Conservation (phyloP, 2,113 vertebrate species). For the Equus przewalskii region DNA sequence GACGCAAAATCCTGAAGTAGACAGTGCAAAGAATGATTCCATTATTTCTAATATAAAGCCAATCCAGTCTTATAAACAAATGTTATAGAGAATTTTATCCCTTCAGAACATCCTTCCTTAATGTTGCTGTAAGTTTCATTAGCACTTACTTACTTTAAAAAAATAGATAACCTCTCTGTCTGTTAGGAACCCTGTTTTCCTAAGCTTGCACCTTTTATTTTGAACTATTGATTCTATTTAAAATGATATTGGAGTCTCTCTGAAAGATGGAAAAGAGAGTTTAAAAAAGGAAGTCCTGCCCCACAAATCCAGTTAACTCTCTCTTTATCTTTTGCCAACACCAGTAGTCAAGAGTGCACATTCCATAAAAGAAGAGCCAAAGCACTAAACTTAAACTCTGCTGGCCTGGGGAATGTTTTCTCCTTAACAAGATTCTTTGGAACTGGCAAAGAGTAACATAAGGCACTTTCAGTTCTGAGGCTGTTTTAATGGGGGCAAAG, state of each 20-base stretch:
- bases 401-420: slow-evolving; percentile 2
- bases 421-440: slow-evolving; percentile 46
- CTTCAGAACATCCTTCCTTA: background rate
- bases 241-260: slow-evolving; percentile 44
- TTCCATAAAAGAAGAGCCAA: slow-evolving; percentile 46
- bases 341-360: background rate
- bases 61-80: slow-evolving; percentile 22
- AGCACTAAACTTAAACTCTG: slow-evolving; percentile 11
- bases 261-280: slow-evolving; percentile 24
- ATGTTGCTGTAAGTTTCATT: slow-evolving; percentile 34
- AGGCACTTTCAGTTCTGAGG: slow-evolving; percentile 22
- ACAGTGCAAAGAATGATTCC: background rate
- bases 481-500: slow-evolving; percentile 9
- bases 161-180: slow-evolving; percentile 22
- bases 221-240: slow-evolving; percentile 50
- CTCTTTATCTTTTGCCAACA: slow-evolving; percentile 47
- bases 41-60: background rate
- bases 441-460: slow-evolving; percentile 50
- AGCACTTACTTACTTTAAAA: background rate
- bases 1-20: background rate
- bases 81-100: slow-evolving; percentile 18
- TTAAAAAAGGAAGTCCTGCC: background rate
- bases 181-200: background rate
- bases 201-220: slow-evolving; percentile 40
- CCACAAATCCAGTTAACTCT: slow-evolving; percentile 50